Evolutionary conservation across 2,113 vertebrate species (phyloP), one percentile per base, ranked within the genome.

Genomic region (Pterocles orientalis): DNA sequence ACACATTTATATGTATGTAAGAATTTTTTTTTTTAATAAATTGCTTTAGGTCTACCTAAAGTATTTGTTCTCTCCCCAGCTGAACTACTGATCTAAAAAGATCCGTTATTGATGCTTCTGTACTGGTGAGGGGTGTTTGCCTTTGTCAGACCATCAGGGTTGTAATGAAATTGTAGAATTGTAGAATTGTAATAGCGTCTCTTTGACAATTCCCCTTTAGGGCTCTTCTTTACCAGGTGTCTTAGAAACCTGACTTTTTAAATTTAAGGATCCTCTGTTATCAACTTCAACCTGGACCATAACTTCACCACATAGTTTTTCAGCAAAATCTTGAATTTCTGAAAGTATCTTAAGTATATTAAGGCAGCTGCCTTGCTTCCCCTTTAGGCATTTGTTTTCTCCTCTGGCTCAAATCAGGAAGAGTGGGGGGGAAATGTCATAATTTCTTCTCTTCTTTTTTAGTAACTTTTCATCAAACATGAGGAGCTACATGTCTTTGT

Each of bases 391-490:
- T 87, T 94, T 70, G 66, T 31, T 81, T 89, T 91, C 65, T 82
- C 11, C 36, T 82, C 48, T 9, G 14, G 31, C 43, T 91, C 41
- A 85, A 82, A 45, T 69, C n/a, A 60, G 82, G 93, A 65, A 51
- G 76, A 71, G 62, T 45, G 39, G 50, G n/a, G n/a, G 58, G 72
- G 53, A 29, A 72, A 89, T 89, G 92, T 92, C 91, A 50, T 75
- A 90, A 84, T 76, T 93, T 73, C 90, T 88, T 79, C 29, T 23
- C 43, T 78, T 94, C 80, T 94, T 68, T 83, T 91, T 86, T 36
- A 83, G 82, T 73, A 91, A 33, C 53, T 51, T 94, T 79, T 82
- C 87, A 94, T 92, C 73, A 96, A 88, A 86, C 47, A 92, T 1
- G 10, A 73, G 48, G 60, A 96, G 80, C 71, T 65, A 58, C 65